Evolutionary conservation across 2,888 invertebrate genomes (phyloP), one percentile per base, ranked within the genome.

Genomic region (Kryphioiulus occultus): DNA sequence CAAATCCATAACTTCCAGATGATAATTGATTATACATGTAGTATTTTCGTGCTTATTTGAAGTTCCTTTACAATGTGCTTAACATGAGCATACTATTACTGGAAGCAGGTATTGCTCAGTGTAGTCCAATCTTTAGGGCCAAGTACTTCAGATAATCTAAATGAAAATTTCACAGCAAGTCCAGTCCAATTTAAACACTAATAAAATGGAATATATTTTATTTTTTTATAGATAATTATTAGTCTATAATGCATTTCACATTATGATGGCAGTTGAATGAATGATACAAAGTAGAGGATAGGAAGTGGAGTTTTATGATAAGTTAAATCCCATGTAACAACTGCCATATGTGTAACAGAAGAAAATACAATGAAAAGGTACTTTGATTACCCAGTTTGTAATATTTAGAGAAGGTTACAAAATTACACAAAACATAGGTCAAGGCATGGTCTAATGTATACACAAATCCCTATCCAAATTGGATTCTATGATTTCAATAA

Each of bases 161-260:
- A 5, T 22, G 10, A 9, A 30, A 0, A 26, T 30, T 15, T 78
- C 15, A 12, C 30, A 78, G 26, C 22, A 78, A 78, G 26, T 22
- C 12, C 15, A 30, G 15, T 22, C 17, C 26, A 78, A 30, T 78
- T 30, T 30, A 12, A 22, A 30, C 78, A 30, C 30, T 30, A 78
- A 78, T 78, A 78, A 78, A 78, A 78, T 78, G 78, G 78, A 78
- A 78, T 78, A 68, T 68, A 78, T 78, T 78, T 78, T 78, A 78
- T 78, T 78, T 78, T 78, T 78, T 78, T 78, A 78, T 78, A 78
- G 78, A 78, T 78, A 30, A 78, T 78, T 78, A 78, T 78, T 78
- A 30, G 78, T 30, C 78, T 78, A 78, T 78, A 78, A 78, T 78
- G 78, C 78, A 78, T 78, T 78, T 78, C 78, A 78, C 78, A 78